Evolutionary conservation across 2,888 invertebrate genomes (phyloP).

Genomic region (Augochlorella aurata): DNA sequence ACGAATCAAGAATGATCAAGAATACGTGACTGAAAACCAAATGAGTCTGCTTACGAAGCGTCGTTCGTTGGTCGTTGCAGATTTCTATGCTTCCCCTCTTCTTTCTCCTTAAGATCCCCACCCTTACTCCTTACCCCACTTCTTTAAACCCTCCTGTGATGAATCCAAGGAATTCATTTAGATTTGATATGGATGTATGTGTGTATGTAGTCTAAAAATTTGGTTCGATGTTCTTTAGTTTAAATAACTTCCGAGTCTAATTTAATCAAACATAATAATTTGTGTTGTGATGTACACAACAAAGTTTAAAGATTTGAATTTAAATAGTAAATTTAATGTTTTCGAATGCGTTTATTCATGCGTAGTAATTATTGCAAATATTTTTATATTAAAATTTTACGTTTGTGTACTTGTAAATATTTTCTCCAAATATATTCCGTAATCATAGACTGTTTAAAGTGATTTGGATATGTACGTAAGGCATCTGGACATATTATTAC

Average conservation of each 20-base stretch:
- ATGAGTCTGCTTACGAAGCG: conserved; percentile 53
- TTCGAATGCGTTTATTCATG: background rate
- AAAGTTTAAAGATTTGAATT: background rate
- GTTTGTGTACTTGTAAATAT: background rate
- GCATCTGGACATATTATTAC: background rate
- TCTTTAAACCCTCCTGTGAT: conserved; percentile 37
- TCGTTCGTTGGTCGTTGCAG: conserved; percentile 33
- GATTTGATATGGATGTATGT: background rate
- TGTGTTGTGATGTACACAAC: background rate
- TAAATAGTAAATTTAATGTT: background rate
- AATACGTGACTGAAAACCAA: conserved; percentile 63
- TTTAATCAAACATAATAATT: background rate
- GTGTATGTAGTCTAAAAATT: conserved; percentile 21
- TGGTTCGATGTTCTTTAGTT: background rate
- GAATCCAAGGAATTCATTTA: conserved; percentile 44
- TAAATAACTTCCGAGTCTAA: background rate
- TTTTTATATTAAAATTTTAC: background rate
- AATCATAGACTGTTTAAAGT: no score
- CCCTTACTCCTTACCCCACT: conserved; percentile 55
- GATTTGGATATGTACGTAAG: no score
- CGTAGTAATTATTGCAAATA: background rate
- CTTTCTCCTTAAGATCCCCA: conserved; percentile 41
- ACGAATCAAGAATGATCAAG: conserved; percentile 50
- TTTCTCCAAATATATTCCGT: background rate
- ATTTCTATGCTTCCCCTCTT: conserved; percentile 50